Percentiles rank a stretch among this genome's conserved stretches.
phyloP scores from a whole-genome alignment of 2,797 vertebrate species.

The Trematomus bernacchii region DNA sequence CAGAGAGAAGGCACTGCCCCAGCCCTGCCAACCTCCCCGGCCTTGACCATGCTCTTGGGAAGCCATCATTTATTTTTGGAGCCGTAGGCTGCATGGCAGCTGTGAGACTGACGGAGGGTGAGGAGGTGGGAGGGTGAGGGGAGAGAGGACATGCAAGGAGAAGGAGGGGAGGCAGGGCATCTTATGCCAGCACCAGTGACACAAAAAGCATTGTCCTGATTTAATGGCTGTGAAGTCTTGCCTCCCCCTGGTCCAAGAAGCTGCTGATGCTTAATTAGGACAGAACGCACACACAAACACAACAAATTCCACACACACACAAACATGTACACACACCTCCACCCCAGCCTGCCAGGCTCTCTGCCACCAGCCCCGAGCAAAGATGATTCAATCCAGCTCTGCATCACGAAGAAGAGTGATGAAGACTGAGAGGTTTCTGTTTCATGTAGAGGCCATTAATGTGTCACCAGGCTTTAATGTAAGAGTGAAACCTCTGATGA shows the following conservation, averaged over 20 bases:
- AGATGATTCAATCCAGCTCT: slow-evolving; percentile 69
- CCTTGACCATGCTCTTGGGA: slow-evolving; percentile 80
- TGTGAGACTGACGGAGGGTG: slow-evolving; percentile 71
- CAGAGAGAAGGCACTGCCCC: slow-evolving; percentile 32
- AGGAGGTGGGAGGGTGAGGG: slow-evolving; percentile 54
- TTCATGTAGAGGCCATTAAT: slow-evolving; percentile 64
- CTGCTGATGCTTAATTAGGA: slow-evolving; percentile 79
- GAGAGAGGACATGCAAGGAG: slow-evolving; percentile 51
- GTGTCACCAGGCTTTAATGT: slow-evolving; percentile 73
- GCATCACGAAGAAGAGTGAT: slow-evolving; percentile 71
- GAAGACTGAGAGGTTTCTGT: slow-evolving; percentile 57
- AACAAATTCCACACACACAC: slow-evolving; percentile 31
- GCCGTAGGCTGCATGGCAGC: slow-evolving; percentile 75
- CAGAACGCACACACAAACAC: slow-evolving; percentile 43
- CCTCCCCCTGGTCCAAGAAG: slow-evolving; percentile 74
- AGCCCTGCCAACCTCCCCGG: slow-evolving; percentile 76
- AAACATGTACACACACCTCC: slow-evolving; percentile 44
- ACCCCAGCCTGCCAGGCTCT: slow-evolving; percentile 39
- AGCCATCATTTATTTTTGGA: slow-evolving; percentile 83
- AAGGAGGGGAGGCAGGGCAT: slow-evolving; percentile 56
- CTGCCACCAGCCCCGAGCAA: slow-evolving; percentile 49
- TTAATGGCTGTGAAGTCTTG: slow-evolving; percentile 81
- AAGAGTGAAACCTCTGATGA: slow-evolving; percentile 76
- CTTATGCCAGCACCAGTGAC: slow-evolving; percentile 77
- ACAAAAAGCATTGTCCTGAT: slow-evolving; percentile 87